phyloP scores from a whole-genome alignment of 2,113 vertebrate genomes.

The Entomyzon cyanotis region DNA sequence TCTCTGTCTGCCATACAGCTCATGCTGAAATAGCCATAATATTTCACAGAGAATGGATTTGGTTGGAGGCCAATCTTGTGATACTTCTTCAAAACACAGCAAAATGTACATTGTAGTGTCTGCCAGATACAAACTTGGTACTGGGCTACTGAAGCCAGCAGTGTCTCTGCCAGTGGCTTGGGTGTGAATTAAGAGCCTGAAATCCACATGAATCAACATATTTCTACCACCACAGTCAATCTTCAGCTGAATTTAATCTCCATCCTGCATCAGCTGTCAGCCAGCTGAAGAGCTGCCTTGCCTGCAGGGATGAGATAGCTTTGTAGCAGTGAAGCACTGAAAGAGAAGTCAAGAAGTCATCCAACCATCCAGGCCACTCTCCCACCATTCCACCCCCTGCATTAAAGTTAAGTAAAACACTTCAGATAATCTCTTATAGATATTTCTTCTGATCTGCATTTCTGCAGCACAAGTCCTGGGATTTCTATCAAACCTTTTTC shows the following conservation, averaged over 20 bases:
- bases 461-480: not conserved
- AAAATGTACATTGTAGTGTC: not conserved
- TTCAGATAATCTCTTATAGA: not conserved
- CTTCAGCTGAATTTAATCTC: conserved; percentile 2
- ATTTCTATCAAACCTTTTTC: not conserved
- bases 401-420: not conserved
- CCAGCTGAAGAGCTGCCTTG: not conserved
- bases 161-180: not conserved
- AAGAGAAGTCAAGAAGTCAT: not conserved
- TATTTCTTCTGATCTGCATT: not conserved
- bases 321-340: not conserved
- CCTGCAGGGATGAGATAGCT: not conserved
- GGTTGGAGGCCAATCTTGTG: not conserved
- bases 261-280: conserved; percentile 17
- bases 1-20: not conserved
- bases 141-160: not conserved
- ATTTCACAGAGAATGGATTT: not conserved
- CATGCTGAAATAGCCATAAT: not conserved
- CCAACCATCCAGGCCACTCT: not conserved
- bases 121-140: not conserved
- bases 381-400: not conserved
- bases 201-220: not conserved
- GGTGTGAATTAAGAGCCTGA: not conserved
- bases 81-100: not conserved
- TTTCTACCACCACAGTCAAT: not conserved